A percentile compares a stretch with the other conserved stretches of the same genome.
These are phyloP conservation scores for Proisotoma minuta DNA, from an alignment of 2,888 invertebrate genomes.

Conservation along the genomic window DNA sequence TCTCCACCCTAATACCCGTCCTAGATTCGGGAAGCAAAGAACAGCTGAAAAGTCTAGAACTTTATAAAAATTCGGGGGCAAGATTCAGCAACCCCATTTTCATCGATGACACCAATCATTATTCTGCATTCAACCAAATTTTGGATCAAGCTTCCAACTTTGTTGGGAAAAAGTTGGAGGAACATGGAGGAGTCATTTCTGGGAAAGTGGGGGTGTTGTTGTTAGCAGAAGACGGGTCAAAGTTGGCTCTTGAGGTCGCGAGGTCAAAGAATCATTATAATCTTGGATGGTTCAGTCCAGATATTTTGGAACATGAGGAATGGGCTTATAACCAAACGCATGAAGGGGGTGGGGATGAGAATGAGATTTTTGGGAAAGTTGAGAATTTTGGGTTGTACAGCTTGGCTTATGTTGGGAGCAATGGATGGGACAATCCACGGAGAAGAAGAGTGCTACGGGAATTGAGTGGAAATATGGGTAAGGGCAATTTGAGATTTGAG, in stretches of 20 bases:
- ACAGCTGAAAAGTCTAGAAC: slow-evolving; percentile 25
- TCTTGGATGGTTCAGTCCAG: slow-evolving; percentile 36
- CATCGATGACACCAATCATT: slow-evolving; percentile 21
- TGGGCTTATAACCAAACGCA: slow-evolving; percentile 18
- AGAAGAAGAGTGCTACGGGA: slow-evolving; percentile 38
- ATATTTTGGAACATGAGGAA: slow-evolving; percentile 36
- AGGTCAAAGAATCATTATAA: slow-evolving; percentile 27
- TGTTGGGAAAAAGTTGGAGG: slow-evolving; percentile 6
- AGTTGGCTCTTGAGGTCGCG: slow-evolving; percentile 33
- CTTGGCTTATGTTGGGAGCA: slow-evolving; percentile 39
- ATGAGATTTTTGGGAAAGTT: not conserved
- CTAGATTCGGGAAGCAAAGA: slow-evolving; percentile 27
- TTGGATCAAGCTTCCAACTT: slow-evolving; percentile 16
- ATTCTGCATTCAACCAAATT: slow-evolving; percentile 20
- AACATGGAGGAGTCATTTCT: not conserved
- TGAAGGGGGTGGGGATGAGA: slow-evolving; percentile 2
- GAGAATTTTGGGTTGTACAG: slow-evolving; percentile 41
- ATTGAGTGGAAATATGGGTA: slow-evolving; percentile 34
- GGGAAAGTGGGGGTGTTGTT: slow-evolving; percentile 35
- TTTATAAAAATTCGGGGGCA: slow-evolving; percentile 23
- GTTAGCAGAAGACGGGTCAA: slow-evolving; percentile 33
- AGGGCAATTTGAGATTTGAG: too few relatives aligned
- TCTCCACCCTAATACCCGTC: slow-evolving; percentile 34
- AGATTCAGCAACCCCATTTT: slow-evolving; percentile 31
- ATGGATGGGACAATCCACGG: slow-evolving; percentile 41